Evolutionary conservation across 2,797 vertebrate species (phyloP).

Genomic region (Mareca strepera): DNA sequence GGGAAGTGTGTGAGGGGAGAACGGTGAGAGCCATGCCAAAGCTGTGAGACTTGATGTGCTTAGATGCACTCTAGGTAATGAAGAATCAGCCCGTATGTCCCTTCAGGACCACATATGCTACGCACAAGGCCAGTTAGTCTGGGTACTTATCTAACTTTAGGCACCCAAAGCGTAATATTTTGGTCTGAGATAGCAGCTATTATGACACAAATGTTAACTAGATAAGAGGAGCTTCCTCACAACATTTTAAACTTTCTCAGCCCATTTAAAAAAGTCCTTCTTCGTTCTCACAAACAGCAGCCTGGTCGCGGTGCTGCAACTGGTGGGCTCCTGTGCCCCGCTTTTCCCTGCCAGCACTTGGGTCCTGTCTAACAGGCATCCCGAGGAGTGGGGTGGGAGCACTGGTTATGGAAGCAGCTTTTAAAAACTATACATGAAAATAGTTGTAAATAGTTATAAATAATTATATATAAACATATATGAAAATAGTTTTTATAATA

Average conservation of each 20-base stretch:
- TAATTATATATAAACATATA: background rate
- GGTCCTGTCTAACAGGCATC: background rate
- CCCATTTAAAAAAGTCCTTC: background rate
- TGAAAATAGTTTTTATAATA: background rate
- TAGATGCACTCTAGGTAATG: background rate
- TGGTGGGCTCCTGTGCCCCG: rapidly evolving
- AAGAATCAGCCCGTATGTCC: background rate
- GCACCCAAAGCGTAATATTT: background rate
- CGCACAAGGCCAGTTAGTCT: background rate
- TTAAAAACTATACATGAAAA: background rate
- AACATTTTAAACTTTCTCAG: background rate
- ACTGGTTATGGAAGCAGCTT: background rate
- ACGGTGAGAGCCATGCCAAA: background rate
- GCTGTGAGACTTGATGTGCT: background rate
- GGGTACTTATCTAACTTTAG: background rate
- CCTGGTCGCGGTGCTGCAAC: background rate
- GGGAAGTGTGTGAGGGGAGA: background rate
- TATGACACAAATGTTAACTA: background rate
- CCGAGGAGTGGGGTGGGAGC: background rate
- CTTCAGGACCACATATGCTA: background rate
- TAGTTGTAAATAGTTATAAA: background rate
- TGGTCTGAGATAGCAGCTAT: background rate
- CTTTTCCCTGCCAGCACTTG: background rate
- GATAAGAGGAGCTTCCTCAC: background rate
- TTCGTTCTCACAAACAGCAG: background rate